phyloP scores from a whole-genome alignment of 1,140 invertebrate species.

The Heliconius himera region DNA sequence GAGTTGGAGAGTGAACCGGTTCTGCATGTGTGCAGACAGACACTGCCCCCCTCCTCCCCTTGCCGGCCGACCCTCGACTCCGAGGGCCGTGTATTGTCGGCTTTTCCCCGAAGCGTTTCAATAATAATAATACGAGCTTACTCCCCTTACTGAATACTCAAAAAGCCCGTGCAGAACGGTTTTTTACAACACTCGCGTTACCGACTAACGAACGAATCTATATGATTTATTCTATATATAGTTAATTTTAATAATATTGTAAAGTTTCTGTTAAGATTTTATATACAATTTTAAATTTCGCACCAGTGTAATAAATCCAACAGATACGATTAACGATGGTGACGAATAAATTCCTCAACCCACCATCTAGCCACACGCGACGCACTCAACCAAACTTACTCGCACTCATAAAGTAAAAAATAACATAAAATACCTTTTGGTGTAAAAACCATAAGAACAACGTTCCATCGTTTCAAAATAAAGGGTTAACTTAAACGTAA shows the following conservation, averaged over 20 bases:
- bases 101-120: constrained; percentile 75
- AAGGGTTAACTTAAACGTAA: constrained; percentile 79
- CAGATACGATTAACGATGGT: constrained; percentile 21
- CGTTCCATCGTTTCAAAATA: constrained; percentile 81
- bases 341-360: constrained; percentile 46
- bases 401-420: constrained; percentile 78
- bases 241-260: neutral
- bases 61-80: constrained; percentile 72
- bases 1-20: constrained; percentile 77
- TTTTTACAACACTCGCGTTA: constrained; percentile 34
- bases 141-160: constrained; percentile 49
- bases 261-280: neutral
- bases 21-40: constrained; percentile 81
- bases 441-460: constrained; percentile 82
- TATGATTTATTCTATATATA: neutral
- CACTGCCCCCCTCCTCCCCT: constrained; percentile 72
- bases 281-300: neutral
- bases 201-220: neutral
- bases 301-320: neutral
- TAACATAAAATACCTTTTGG: constrained; percentile 81
- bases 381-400: constrained; percentile 70
- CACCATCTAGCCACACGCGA: constrained; percentile 70
- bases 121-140: constrained; percentile 76
- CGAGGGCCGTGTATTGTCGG: constrained; percentile 72
- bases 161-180: constrained; percentile 46